A percentile compares a stretch with the other conserved stretches of the same genome.
Evolutionary conservation across 2,113 vertebrate species (phyloP).

Genomic region (Phrynosoma platyrhinos): DNA sequence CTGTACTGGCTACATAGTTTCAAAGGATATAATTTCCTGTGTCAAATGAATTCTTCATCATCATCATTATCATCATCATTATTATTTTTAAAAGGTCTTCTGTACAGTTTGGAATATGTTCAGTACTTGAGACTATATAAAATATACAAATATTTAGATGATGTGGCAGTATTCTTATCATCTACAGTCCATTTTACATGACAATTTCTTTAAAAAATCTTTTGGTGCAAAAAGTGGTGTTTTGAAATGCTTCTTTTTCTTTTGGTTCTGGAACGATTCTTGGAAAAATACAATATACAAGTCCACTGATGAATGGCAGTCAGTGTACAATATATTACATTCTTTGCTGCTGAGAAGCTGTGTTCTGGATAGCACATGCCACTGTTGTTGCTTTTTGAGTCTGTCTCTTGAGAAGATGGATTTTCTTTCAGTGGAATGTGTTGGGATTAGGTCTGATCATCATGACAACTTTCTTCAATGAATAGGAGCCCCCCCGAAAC

Average conservation of each 20-base stretch:
- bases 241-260: constrained; percentile 35
- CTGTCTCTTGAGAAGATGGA: constrained; percentile 7
- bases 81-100: constrained; percentile 54
- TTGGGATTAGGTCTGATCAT: constrained; percentile 98
- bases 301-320: constrained; percentile 37
- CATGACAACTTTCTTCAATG: constrained; percentile 96
- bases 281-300: constrained; percentile 57
- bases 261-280: constrained; percentile 46
- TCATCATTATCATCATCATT: neutral
- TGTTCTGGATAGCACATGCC: neutral
- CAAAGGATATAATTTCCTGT: constrained; percentile 87
- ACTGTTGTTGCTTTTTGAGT: neutral
- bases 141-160: constrained; percentile 67
- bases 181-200: constrained; percentile 62
- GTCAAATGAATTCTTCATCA: constrained; percentile 69
- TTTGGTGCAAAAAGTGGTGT: constrained; percentile 35
- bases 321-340: constrained; percentile 69
- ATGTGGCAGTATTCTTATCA: constrained; percentile 59
- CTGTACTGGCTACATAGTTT: constrained; percentile 67
- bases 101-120: constrained; percentile 64
- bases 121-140: constrained; percentile 63
- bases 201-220: neutral
- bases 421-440: constrained; percentile 88
- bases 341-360: constrained; percentile 46
- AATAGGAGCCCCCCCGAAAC: constrained; percentile 96